A percentile compares a stretch with the other conserved stretches of the same genome.
Conservation (phyloP, 2,797 vertebrate genomes). For the Lates japonicus region DNA sequence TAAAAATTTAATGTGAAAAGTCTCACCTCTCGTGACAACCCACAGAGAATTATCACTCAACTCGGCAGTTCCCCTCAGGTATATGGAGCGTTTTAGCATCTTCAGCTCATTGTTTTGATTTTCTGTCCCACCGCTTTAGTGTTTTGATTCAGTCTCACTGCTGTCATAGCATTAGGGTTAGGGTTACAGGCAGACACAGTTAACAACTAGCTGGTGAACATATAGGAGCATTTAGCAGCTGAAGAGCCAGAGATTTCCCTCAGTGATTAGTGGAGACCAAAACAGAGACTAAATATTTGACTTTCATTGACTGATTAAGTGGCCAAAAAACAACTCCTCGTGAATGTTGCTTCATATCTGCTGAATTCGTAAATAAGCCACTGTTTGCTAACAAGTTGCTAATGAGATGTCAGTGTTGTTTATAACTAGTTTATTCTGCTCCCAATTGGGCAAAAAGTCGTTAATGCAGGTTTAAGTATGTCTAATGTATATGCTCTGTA, state of each 20-base stretch:
- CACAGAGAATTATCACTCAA: background rate
- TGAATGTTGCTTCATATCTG: background rate
- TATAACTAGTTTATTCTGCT: background rate
- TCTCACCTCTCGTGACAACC: background rate
- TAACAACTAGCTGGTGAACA: background rate
- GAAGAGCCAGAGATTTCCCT: background rate
- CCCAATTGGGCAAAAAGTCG: background rate
- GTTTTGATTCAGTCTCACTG: background rate
- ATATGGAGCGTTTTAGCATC: background rate
- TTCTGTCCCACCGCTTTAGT: background rate
- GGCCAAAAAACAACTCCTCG: background rate
- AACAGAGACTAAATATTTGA: background rate
- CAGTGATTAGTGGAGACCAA: background rate
- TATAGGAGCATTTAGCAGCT: background rate
- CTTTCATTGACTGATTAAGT: background rate
- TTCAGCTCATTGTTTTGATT: background rate
- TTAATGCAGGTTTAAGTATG: background rate
- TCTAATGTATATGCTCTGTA: background rate
- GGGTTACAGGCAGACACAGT: background rate
- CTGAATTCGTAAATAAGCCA: background rate
- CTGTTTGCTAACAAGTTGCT: background rate
- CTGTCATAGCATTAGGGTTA: background rate
- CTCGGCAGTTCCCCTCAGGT: background rate
- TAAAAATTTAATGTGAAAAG: background rate
- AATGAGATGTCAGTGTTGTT: background rate